phyloP scores from a whole-genome alignment of 2,888 invertebrate species.

The Aphidius colemani region DNA sequence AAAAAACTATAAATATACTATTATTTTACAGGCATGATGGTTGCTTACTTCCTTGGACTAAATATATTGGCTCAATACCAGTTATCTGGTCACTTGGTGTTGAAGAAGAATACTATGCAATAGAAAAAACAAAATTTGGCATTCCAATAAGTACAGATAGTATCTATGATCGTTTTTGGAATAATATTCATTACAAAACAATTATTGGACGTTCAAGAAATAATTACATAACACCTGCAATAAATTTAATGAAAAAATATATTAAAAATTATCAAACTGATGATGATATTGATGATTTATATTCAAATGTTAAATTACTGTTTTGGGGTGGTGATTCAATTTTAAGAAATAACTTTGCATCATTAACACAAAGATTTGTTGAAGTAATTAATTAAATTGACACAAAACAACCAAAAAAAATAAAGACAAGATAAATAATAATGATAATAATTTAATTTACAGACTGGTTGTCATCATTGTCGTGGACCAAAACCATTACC shows the following conservation, averaged over 20 bases:
- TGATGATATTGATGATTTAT: conserved; percentile 43
- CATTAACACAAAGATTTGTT: conserved; percentile 47
- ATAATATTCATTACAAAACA: conserved; percentile 38
- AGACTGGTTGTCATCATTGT: conserved; percentile 57
- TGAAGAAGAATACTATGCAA: conserved; percentile 50
- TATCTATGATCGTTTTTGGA: conserved; percentile 42
- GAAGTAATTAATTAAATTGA: conserved; percentile 38
- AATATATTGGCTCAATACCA: conserved; percentile 49
- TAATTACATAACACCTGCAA: conserved; percentile 44
- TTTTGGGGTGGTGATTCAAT: conserved; percentile 51
- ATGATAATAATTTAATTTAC: background rate
- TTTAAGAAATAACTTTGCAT: conserved; percentile 48
- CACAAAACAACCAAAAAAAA: background rate
- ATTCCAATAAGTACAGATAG: conserved; percentile 46
- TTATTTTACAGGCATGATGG: conserved; percentile 51
- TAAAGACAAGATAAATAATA: background rate
- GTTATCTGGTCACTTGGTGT: conserved; percentile 50
- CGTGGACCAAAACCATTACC: conserved; percentile 50
- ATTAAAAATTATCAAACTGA: conserved; percentile 31
- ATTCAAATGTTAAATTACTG: conserved; percentile 49
- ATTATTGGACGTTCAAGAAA: conserved; percentile 39
- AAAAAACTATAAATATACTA: background rate
- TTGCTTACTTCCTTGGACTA: conserved; percentile 53
- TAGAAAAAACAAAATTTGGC: conserved; percentile 50
- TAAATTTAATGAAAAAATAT: conserved; percentile 41